Evolutionary conservation across 37 sponge, comb jelly and placozoan species (phyloP).

Genomic region (Amphimedon queenslandica): DNA sequence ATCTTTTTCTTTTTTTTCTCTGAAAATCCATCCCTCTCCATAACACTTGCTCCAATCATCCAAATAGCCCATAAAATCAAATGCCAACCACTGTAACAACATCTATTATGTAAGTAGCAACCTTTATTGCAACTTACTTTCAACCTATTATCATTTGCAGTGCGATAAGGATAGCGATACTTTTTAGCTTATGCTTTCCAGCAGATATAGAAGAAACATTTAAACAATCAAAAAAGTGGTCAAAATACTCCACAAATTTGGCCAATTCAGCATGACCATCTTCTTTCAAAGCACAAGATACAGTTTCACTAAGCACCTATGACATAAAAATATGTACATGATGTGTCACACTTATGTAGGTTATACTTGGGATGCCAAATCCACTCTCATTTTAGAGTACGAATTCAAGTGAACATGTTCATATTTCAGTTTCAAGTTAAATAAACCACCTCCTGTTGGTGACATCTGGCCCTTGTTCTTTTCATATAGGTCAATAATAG

Average conservation of each 20-base stretch:
- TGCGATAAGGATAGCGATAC: slow-evolving; percentile 13
- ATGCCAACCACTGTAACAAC: slow-evolving; percentile 2
- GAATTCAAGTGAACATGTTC: slow-evolving; percentile 28
- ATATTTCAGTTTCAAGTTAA: slow-evolving; percentile 31
- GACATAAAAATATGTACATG: neutral
- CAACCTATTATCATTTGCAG: slow-evolving; percentile 16
- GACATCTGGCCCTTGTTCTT: neutral
- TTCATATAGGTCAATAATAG: neutral
- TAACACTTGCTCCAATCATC: slow-evolving; percentile 1
- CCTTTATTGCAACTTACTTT: no score
- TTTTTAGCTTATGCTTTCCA: slow-evolving; percentile 10
- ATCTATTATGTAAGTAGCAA: neutral
- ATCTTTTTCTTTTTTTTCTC: neutral
- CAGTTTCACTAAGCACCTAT: slow-evolving; percentile 40
- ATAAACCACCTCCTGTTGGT: no score
- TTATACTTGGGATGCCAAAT: slow-evolving; percentile 43
- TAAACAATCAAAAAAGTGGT: slow-evolving; percentile 40
- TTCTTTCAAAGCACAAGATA: slow-evolving; percentile 19
- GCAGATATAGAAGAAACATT: slow-evolving; percentile 6
- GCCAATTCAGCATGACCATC: slow-evolving; percentile 11
- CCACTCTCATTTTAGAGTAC: slow-evolving; percentile 31
- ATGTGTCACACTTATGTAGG: neutral
- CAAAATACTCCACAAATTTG: slow-evolving; percentile 28
- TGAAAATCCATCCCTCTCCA: neutral
- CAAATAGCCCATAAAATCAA: slow-evolving; percentile 4